These are phyloP conservation scores for Echinops telfairi DNA, from an alignment of 2,113 vertebrate species.

Conservation along the genomic window DNA sequence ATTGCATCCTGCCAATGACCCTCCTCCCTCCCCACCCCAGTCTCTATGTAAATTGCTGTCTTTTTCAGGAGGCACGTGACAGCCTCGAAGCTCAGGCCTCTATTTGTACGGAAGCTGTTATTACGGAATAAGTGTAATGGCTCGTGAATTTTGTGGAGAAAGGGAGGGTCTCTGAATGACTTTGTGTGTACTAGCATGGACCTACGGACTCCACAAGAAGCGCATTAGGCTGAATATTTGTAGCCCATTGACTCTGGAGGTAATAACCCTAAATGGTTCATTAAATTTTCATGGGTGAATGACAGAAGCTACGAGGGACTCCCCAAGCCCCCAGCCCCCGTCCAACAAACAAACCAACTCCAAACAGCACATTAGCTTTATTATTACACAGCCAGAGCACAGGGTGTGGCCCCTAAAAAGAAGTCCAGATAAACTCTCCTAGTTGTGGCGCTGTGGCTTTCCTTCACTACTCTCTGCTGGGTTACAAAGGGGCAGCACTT, in stretches of 20 bases:
- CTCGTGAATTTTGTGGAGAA: conserved; percentile 87
- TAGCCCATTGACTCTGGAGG: conserved; percentile 88
- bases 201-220: conserved; percentile 84
- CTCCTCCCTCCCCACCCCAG: conserved; percentile 69
- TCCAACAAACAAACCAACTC: not conserved
- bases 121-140: conserved; percentile 89
- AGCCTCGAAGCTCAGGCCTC: conserved; percentile 74
- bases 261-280: conserved; percentile 89
- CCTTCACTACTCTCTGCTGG: no score
- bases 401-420: conserved; percentile 33
- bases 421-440: conserved; percentile 36
- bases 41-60: conserved; percentile 84
- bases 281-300: conserved; percentile 90
- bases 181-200: conserved; percentile 84
- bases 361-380: conserved; percentile 73
- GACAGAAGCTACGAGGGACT: conserved; percentile 81
- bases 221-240: conserved; percentile 88
- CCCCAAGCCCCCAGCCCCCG: no score
- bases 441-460: no score
- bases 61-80: conserved; percentile 83
- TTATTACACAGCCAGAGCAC: conserved; percentile 68
- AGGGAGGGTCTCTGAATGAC: conserved; percentile 83
- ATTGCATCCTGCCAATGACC: conserved; percentile 77
- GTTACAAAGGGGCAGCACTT: not conserved
- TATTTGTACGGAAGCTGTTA: conserved; percentile 88